A percentile compares a stretch with the other conserved stretches of the same genome.
These are phyloP conservation scores for Armadillidium nasatum DNA, from an alignment of 1,140 invertebrate genomes.

Conservation along the genomic window DNA sequence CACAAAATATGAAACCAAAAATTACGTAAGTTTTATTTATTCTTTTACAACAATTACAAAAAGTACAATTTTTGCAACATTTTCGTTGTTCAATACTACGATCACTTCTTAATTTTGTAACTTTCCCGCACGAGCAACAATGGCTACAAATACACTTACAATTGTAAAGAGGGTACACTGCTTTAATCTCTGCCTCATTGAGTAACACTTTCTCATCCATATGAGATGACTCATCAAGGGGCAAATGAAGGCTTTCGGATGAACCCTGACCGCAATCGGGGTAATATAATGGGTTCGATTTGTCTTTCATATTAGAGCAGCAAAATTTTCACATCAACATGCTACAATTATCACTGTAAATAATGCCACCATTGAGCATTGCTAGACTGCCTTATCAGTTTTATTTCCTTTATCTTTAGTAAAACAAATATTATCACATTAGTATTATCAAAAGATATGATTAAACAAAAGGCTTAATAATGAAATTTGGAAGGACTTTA, in stretches of 20 bases:
- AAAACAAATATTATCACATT: too few species aligned
- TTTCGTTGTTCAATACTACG: not conserved
- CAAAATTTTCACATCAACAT: not conserved
- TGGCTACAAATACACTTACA: not conserved
- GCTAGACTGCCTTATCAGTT: too few species aligned
- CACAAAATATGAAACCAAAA: not conserved
- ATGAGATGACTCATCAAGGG: not conserved
- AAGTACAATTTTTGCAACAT: not conserved
- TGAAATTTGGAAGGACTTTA: too few species aligned
- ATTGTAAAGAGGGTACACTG: not conserved
- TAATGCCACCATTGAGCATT: too few species aligned
- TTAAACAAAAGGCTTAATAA: too few species aligned
- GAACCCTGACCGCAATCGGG: not conserved
- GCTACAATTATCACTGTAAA: not conserved
- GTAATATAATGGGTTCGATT: not conserved
- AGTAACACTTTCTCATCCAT: not conserved
- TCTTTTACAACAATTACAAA: not conserved
- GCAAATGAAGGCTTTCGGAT: not conserved
- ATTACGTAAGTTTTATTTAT: not conserved
- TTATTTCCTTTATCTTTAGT: too few species aligned
- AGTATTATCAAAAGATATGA: too few species aligned
- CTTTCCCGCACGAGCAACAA: not conserved
- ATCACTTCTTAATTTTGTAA: not conserved
- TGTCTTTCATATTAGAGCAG: not conserved
- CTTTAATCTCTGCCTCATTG: not conserved